These are phyloP conservation scores for Tetramorium alpestre DNA, from an alignment of 1,140 invertebrate species.

Conservation along the genomic window DNA sequence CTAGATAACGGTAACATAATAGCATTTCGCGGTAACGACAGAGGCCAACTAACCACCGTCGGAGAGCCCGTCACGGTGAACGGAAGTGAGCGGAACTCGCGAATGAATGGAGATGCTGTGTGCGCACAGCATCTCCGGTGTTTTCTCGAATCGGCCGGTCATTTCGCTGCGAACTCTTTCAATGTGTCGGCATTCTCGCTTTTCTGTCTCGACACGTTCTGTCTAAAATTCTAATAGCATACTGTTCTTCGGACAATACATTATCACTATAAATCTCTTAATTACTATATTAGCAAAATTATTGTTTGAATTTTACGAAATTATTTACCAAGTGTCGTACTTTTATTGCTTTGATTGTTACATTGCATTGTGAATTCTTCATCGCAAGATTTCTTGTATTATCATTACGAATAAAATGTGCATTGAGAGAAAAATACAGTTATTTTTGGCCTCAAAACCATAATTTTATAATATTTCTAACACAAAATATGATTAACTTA, in stretches of 20 bases:
- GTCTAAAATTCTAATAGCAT: too few relatives aligned
- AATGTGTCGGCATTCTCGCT: neutral
- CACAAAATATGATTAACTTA: too few relatives aligned
- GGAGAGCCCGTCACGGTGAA: neutral
- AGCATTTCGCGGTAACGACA: slow-evolving; percentile 64
- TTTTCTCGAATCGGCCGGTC: neutral
- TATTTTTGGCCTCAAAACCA: too few relatives aligned
- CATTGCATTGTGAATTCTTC: neutral
- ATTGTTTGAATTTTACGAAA: too few relatives aligned
- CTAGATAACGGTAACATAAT: slow-evolving; percentile 73
- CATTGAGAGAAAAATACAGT: too few relatives aligned
- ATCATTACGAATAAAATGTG: too few relatives aligned
- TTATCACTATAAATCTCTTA: neutral
- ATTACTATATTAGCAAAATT: neutral
- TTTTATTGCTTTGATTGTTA: neutral
- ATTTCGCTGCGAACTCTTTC: neutral
- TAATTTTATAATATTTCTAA: too few relatives aligned
- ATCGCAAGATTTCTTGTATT: too few relatives aligned
- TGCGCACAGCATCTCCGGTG: neutral
- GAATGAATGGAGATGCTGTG: slow-evolving; percentile 3
- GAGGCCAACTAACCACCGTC: slow-evolving; percentile 20
- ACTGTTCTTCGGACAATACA: neutral
- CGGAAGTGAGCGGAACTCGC: slow-evolving; percentile 36
- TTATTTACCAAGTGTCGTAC: neutral
- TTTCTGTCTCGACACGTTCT: neutral